Base-by-base conservation (phyloP, 2,113 vertebrate genomes). In the Salminus brasiliensis region DNA sequence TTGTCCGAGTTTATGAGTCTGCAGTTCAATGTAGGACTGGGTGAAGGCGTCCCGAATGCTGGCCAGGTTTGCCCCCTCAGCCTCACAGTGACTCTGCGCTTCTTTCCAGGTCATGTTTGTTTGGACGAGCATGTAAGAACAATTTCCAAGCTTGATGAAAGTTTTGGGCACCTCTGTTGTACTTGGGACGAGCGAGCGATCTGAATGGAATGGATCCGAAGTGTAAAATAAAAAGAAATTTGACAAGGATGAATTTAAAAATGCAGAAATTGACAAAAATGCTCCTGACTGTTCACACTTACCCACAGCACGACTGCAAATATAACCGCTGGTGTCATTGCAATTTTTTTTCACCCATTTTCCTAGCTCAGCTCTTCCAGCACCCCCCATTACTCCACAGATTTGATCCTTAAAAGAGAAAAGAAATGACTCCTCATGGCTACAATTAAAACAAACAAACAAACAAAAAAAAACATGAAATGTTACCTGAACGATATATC, bases 241-340 rank as follows among this genome's bases (percentile, higher is more conserved):
- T n/a, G n/a, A n/a, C n/a, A n/a, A n/a, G 6, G 25, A 6, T 34
- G n/a, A 1, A 66, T 16, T 25, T 36, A 12, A 41, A 27, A 25
- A 39, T 25, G n/a, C n/a, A n/a, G n/a, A n/a, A n/a, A n/a, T n/a
- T 5, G 36, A 13, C n/a, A 32, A 1, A 59, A 74, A 71, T 27
- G 1, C 0, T 27, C 6, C 43, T 15, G 15, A 21, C 39, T 45
- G 16, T 27, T n/a, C n/a, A n/a, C 53, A 85, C 89, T 87, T 85
- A 98, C 97, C 94, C 74, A 94, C 68, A 39, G 62, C 81, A n/a
- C 82, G 88, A 65, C 89, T 89, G 87, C 97, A 98, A 74, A 98
- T 76, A 60, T 92, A 98, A 69, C 94, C 95, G 79, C 89, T 90
- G 65, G 84, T 93, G 36, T 88, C 82, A 41, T 92, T 93, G 89